A percentile compares a stretch with the other conserved stretches of the same genome.
Evolutionary conservation across 2,113 vertebrate species (phyloP).

Genomic region (Scomber scombrus): DNA sequence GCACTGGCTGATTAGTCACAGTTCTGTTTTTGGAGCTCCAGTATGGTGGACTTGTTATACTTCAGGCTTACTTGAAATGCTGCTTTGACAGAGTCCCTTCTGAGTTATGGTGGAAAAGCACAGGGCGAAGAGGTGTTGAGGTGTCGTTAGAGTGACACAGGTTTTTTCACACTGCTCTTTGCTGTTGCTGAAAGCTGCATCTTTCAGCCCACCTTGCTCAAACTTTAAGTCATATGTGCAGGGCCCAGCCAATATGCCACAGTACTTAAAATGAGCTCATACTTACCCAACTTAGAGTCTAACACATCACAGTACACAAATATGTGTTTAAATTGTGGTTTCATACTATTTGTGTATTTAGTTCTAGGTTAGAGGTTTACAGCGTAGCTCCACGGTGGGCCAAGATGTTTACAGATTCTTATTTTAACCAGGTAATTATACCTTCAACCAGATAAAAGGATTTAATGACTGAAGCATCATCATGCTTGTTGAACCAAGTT

Average conservation of each 20-base stretch:
- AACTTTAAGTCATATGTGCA: slow-evolving; percentile 7
- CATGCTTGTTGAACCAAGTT: not conserved
- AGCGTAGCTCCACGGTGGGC: too few relatives aligned
- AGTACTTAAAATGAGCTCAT: slow-evolving; percentile 3
- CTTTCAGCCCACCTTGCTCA: slow-evolving; percentile 54
- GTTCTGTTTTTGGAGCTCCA: slow-evolving; percentile 46
- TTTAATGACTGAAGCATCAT: slow-evolving; percentile 8
- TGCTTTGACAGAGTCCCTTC: slow-evolving; percentile 6
- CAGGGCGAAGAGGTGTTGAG: slow-evolving; percentile 55
- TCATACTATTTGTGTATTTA: not conserved
- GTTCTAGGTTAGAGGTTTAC: not conserved
- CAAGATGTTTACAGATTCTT: not conserved
- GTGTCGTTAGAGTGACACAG: slow-evolving; percentile 58
- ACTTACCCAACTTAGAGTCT: not conserved
- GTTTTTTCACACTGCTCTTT: slow-evolving; percentile 43
- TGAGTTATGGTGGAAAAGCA: slow-evolving; percentile 55
- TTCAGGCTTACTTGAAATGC: slow-evolving; percentile 28
- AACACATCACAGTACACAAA: slow-evolving; percentile 2
- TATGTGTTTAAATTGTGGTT: not conserved
- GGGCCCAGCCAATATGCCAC: not conserved
- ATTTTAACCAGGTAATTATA: slow-evolving; percentile 1
- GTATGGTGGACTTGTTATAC: slow-evolving; percentile 41
- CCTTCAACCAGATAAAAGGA: slow-evolving; percentile 23
- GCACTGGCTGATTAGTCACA: slow-evolving; percentile 53
- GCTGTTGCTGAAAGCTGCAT: slow-evolving; percentile 58